phyloP scores from a whole-genome alignment of 2,113 vertebrate species.

The Atractosteus spatula region DNA sequence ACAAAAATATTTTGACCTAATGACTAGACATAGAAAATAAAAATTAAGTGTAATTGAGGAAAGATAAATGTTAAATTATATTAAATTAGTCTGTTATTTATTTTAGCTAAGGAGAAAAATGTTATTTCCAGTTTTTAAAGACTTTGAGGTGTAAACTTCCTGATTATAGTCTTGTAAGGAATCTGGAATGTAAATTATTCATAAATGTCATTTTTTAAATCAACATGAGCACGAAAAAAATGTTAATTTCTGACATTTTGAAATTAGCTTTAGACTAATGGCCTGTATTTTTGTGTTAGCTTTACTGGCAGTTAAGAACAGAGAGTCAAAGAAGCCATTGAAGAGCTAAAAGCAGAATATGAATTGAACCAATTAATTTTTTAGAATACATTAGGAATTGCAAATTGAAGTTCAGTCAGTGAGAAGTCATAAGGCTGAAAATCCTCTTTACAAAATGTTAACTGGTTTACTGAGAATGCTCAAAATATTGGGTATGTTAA shows the following conservation, averaged over 20 bases:
- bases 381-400: slow-evolving; percentile 30
- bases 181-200: slow-evolving; percentile 54
- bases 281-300: slow-evolving; percentile 17
- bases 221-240: slow-evolving; percentile 44
- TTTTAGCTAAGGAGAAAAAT: too few species aligned
- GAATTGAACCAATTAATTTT: slow-evolving; percentile 30
- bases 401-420: slow-evolving; percentile 15
- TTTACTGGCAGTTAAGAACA: slow-evolving; percentile 33
- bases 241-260: slow-evolving; percentile 47
- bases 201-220: slow-evolving; percentile 44
- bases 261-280: slow-evolving; percentile 44
- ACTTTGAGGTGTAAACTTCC: slow-evolving; percentile 27
- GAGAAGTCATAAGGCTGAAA: neutral
- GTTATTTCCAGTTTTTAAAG: neutral
- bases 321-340: slow-evolving; percentile 30
- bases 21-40: too few species aligned
- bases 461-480: neutral
- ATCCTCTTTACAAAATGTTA: neutral
- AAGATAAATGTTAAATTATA: too few species aligned
- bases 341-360: slow-evolving; percentile 32
- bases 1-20: too few species aligned
- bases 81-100: too few species aligned
- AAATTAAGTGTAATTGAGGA: too few species aligned
- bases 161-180: slow-evolving; percentile 47
- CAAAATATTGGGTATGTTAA: too few species aligned